These are phyloP conservation scores for Perizoma flavofasciatum DNA, from an alignment of 2,888 invertebrate genomes.

Conservation along the genomic window DNA sequence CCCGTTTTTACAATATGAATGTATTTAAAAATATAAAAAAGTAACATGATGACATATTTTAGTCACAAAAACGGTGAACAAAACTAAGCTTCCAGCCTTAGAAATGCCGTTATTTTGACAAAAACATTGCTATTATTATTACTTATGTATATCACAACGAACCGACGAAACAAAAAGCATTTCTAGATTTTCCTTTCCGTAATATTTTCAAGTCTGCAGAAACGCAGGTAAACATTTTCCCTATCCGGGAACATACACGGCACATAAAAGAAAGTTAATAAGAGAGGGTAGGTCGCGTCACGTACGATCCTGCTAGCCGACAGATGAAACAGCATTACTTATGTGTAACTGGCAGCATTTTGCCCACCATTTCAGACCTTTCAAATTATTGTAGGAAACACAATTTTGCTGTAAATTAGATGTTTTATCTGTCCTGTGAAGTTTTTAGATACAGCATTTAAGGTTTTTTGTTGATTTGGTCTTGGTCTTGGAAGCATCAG, in stretches of 20 bases:
- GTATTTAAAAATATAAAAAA: too few species aligned
- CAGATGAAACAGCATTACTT: slow-evolving; percentile 34
- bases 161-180: slow-evolving; percentile 9
- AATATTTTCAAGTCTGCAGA: slow-evolving; percentile 21
- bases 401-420: slow-evolving; percentile 34
- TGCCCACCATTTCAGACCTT: slow-evolving; percentile 29
- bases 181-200: slow-evolving; percentile 4
- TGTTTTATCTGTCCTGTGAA: slow-evolving; percentile 9
- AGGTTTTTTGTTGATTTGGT: background rate
- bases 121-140: slow-evolving; percentile 11
- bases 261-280: slow-evolving; percentile 38
- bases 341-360: slow-evolving; percentile 35
- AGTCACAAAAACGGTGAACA: too few species aligned
- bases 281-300: slow-evolving; percentile 31
- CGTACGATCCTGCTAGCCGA: slow-evolving; percentile 27
- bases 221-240: slow-evolving; percentile 31
- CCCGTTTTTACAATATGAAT: too few species aligned
- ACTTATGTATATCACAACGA: slow-evolving; percentile 12
- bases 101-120: too few species aligned
- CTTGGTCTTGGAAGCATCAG: too few species aligned
- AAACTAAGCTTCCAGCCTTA: too few species aligned
- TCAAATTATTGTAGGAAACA: slow-evolving; percentile 36
- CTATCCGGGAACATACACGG: slow-evolving; percentile 13
- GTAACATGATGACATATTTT: too few species aligned
- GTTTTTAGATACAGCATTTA: too few species aligned